phyloP scores from a whole-genome alignment of 1,140 invertebrate genomes.

The Sycophila sp. region DNA sequence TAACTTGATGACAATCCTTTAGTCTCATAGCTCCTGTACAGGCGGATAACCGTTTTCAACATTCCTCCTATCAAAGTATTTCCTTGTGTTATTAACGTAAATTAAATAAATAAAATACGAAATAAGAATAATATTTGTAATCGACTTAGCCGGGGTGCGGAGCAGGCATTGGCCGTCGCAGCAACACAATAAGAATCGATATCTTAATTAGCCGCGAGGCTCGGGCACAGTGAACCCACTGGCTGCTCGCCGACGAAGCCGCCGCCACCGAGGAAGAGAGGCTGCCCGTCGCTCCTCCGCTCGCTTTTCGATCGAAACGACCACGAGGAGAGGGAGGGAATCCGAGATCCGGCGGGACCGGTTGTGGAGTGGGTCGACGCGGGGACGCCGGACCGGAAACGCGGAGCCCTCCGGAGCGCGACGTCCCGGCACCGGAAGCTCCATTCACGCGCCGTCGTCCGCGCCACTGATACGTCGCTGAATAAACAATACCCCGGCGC shows the following conservation, averaged over 20 bases:
- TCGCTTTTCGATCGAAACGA: neutral
- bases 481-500: conserved; percentile 60
- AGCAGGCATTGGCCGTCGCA: too few species aligned
- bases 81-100: too few species aligned
- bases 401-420: conserved; percentile 60
- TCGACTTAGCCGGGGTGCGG: neutral
- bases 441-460: conserved; percentile 58
- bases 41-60: too few species aligned
- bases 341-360: conserved; percentile 27
- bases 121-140: neutral
- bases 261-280: too few species aligned
- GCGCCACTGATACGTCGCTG: conserved; percentile 59
- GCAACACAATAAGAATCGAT: conserved; percentile 64
- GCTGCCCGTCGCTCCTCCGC: conserved; percentile 32
- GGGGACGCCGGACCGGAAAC: conserved; percentile 63
- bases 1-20: too few species aligned
- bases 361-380: conserved; percentile 47
- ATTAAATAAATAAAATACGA: too few species aligned
- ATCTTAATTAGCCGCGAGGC: conserved; percentile 62
- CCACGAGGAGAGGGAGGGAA: neutral
- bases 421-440: conserved; percentile 60
- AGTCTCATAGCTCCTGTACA: too few species aligned
- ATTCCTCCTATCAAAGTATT: too few species aligned
- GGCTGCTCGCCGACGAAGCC: too few species aligned
- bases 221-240: too few species aligned